Evolutionary conservation across 2,888 invertebrate genomes (phyloP).

Genomic region (Drosophila yooni): DNA sequence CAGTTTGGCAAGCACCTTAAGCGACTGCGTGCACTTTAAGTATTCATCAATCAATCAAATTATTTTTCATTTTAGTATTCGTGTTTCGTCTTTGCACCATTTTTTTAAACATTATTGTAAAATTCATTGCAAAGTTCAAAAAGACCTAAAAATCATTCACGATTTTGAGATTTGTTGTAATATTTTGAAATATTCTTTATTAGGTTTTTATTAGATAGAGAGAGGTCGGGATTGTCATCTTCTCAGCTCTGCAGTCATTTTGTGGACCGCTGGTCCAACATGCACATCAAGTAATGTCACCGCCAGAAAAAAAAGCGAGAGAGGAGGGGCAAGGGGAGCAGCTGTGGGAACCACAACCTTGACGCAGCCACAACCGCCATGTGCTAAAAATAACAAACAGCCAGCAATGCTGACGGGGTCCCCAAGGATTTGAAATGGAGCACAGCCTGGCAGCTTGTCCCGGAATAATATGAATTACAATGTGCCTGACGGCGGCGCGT

Average conservation of each 20-base stretch:
- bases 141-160: too few relatives aligned
- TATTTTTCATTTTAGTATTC: neutral
- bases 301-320: constrained; percentile 14
- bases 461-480: constrained; percentile 77
- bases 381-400: constrained; percentile 52
- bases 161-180: neutral
- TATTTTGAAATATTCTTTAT: neutral
- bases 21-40: neutral
- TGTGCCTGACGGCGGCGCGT: constrained; percentile 63
- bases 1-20: neutral
- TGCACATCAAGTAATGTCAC: constrained; percentile 22
- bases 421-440: constrained; percentile 66
- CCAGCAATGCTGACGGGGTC: constrained; percentile 31
- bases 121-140: too few relatives aligned
- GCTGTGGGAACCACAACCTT: constrained; percentile 26
- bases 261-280: constrained; percentile 32
- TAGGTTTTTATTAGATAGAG: neutral
- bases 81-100: too few relatives aligned
- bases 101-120: too few relatives aligned
- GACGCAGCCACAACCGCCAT: constrained; percentile 21
- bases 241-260: neutral
- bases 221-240: neutral
- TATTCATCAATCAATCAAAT: neutral
- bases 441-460: constrained; percentile 3
- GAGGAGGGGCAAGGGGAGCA: neutral